Evolutionary conservation across 2,797 vertebrate species (phyloP).

Genomic region (Buphagus erythrorhynchus): DNA sequence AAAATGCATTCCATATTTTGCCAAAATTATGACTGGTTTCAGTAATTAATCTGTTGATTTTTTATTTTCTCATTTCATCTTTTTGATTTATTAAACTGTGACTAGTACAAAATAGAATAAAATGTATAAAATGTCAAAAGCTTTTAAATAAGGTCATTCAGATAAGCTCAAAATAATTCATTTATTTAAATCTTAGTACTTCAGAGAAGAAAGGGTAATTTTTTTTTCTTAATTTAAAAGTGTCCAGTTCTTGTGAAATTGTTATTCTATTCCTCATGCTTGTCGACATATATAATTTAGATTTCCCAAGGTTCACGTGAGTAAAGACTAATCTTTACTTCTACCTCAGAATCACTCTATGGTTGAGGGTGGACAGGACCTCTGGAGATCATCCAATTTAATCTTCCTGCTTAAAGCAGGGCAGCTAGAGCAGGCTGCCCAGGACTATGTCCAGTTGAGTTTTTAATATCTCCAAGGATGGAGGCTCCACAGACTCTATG

Average conservation of each 20-base stretch:
- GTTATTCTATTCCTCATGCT: background rate
- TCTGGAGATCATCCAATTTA: background rate
- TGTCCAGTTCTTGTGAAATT: background rate
- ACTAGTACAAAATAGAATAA: background rate
- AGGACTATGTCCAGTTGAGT: background rate
- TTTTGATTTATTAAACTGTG: constrained; percentile 9
- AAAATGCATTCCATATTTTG: background rate
- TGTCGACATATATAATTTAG: background rate
- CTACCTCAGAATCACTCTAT: background rate
- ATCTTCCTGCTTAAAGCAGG: background rate
- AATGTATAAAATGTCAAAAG: background rate
- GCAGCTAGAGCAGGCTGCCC: background rate
- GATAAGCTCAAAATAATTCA: background rate
- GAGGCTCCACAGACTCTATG: background rate
- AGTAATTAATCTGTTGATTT: background rate
- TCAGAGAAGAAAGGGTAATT: background rate
- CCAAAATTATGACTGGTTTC: background rate
- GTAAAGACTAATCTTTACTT: background rate
- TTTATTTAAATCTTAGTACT: background rate
- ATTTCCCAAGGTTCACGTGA: background rate
- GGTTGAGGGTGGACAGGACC: background rate
- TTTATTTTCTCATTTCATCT: background rate
- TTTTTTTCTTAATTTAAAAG: background rate
- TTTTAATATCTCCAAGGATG: background rate
- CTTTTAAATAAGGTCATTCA: background rate